Evolutionary conservation across 2,797 vertebrate species (phyloP), one percentile per base, ranked within the genome.

Genomic region (Cichlasoma orientale): DNA sequence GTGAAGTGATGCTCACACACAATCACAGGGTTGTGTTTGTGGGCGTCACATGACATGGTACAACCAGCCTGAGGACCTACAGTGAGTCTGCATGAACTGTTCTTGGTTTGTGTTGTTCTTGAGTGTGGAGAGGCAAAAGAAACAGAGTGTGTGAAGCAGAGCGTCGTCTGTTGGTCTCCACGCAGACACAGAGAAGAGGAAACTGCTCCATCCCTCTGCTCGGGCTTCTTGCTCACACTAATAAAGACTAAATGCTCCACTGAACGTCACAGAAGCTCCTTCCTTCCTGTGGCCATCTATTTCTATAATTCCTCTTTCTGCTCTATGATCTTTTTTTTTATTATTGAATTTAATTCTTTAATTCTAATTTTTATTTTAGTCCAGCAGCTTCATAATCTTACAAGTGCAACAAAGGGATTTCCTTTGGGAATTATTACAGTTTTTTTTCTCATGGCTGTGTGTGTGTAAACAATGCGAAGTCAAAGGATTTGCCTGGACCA

Each of bases 11-110:
- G 27, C 61, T 29, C 61, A 50, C 25, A 29, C 0, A 23, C 50
- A 61, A 11, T 31, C 50, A 47, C 29, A 56, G 14, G 69, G 23
- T 44, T 14, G 16, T 36, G 52, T 36, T 76, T 82, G 87, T 89
- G 87, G 87, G 75, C 56, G 73, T 91, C 92, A 90, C 86, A 81
- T 94, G 92, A 90, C 18, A 53, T 79, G 77, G 82, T 55, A 55
- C 89, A 78, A 90, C 44, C 76, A 50, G 59, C 27, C n/a, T 53
- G 71, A 75, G 80, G 80, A 84, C 79, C 70, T 81, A 14, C 7
- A 50, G 69, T 59, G 79, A 47, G 70, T 73, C 36, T 76, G 71
- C 52, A 1, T 72, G 70, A 50, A 29, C 41, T 13, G 25, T 44
- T 57, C 61, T 66, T 66, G 23, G 36, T n/a, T 63, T 52, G 74